phyloP scores from a whole-genome alignment of 2,797 vertebrate species.

The Macrochelys suwanniensis region DNA sequence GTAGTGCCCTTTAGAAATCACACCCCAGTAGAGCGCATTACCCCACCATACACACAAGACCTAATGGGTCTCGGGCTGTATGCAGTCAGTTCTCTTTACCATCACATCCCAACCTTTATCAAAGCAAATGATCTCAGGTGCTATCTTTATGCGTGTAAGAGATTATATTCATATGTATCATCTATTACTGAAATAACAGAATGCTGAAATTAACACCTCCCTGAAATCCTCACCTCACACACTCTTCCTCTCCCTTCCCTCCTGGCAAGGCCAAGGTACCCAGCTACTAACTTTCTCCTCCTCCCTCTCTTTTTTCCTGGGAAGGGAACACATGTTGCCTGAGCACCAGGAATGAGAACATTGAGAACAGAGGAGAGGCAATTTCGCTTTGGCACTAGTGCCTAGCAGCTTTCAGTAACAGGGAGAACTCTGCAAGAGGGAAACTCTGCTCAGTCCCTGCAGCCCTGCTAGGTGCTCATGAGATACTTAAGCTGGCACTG shows the following conservation, averaged over 20 bases:
- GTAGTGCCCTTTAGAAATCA: not conserved
- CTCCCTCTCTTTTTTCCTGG: not conserved
- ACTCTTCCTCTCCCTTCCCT: not conserved
- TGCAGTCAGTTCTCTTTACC: not conserved
- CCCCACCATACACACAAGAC: not conserved
- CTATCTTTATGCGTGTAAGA: not conserved
- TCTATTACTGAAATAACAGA: not conserved
- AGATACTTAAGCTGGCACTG: not conserved
- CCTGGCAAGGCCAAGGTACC: not conserved
- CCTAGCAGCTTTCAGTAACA: not conserved
- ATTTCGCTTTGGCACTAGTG: not conserved
- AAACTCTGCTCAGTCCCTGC: not conserved
- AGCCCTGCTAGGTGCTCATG: too few relatives aligned
- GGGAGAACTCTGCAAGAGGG: not conserved
- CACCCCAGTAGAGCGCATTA: not conserved
- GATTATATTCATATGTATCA: fast-evolving
- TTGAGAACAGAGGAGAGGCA: not conserved
- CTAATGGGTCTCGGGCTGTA: not conserved
- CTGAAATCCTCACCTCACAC: not conserved
- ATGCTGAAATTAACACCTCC: not conserved
- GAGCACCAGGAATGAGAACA: not conserved
- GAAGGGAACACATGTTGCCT: not conserved
- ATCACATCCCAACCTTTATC: not conserved
- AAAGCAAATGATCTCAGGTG: not conserved
- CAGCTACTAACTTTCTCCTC: not conserved